These are phyloP conservation scores for Bothrops jararaca DNA, from an alignment of 2,113 vertebrate species.

Conservation along the genomic window DNA sequence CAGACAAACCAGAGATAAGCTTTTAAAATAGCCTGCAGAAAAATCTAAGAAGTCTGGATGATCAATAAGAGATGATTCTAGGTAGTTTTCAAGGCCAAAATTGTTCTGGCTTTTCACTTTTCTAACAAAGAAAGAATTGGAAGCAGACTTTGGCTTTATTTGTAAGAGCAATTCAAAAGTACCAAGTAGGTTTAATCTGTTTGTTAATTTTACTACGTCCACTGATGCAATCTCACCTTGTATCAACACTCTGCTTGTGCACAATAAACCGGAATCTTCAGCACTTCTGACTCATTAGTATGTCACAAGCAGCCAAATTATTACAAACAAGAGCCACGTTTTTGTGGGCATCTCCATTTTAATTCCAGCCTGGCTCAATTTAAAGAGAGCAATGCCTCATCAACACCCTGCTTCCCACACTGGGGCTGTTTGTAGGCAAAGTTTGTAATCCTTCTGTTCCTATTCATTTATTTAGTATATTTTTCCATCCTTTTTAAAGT, in stretches of 20 bases:
- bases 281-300: neutral
- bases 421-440: neutral
- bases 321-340: too few species aligned
- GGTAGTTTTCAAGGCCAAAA: neutral
- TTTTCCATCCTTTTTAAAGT: neutral
- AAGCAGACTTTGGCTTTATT: neutral
- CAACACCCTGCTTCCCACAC: neutral
- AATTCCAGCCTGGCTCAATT: neutral
- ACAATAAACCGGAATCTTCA: neutral
- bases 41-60: neutral
- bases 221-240: too few species aligned
- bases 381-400: neutral
- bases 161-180: neutral
- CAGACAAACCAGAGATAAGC: neutral
- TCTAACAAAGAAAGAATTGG: neutral
- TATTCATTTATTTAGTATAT: neutral
- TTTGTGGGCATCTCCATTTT: neutral
- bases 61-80: neutral
- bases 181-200: neutral
- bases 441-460: neutral
- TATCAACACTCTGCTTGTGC: neutral
- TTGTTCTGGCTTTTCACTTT: neutral
- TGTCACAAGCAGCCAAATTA: neutral
- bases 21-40: neutral
- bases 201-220: neutral